Evolutionary conservation across 1,140 invertebrate species (phyloP).

Genomic region (Pogonomyrmex barbatus): DNA sequence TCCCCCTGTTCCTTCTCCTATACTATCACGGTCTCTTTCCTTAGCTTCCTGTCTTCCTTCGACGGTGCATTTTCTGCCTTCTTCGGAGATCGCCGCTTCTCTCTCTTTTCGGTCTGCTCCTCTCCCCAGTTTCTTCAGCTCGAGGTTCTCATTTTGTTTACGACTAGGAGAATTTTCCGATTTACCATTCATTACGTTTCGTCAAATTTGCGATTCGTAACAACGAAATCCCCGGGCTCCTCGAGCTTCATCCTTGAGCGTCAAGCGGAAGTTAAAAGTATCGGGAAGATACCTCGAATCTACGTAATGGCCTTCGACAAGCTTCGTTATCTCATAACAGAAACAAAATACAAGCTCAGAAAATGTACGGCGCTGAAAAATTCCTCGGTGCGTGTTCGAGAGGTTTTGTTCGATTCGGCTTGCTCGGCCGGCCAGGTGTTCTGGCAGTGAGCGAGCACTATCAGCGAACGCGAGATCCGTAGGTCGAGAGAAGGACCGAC

Average conservation of each 20-base stretch:
- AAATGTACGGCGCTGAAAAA: not conserved
- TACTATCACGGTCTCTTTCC: constrained; percentile 22
- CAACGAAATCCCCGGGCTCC: not conserved
- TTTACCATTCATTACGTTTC: not conserved
- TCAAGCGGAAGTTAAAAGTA: not conserved
- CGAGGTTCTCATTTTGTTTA: constrained; percentile 75
- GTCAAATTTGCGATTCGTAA: not conserved
- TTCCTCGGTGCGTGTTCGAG: not conserved
- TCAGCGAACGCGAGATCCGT: constrained; percentile 69
- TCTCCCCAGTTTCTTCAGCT: not conserved
- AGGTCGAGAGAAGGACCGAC: constrained; percentile 42
- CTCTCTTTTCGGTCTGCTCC: constrained; percentile 46
- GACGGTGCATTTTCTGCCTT: constrained; percentile 31
- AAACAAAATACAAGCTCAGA: not conserved
- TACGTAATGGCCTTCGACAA: not conserved
- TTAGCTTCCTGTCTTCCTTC: constrained; percentile 35
- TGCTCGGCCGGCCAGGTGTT: constrained; percentile 3
- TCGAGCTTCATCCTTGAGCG: constrained; percentile 2
- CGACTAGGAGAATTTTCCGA: constrained; percentile 3
- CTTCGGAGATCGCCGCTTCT: constrained; percentile 27
- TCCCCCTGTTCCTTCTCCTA: not conserved
- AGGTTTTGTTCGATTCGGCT: constrained; percentile 26
- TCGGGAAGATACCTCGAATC: not conserved
- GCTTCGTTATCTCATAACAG: constrained; percentile 34
- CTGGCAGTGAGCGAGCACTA: constrained; percentile 66